Base-by-base conservation (phyloP, 2,797 vertebrate genomes). In the Pangasius mekongensis region DNA sequence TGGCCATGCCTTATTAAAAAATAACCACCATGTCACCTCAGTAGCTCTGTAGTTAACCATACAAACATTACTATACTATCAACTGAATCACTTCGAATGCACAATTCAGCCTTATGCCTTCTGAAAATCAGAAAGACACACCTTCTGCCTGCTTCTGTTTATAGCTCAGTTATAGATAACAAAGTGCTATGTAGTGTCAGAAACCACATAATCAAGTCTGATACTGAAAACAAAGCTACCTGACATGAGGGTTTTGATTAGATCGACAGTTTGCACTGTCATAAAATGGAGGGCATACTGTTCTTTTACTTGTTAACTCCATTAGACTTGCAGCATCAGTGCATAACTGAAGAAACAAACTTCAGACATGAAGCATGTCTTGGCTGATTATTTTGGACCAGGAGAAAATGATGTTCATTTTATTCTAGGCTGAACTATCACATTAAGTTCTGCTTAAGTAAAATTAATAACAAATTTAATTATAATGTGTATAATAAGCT, bases 381-480 rank as follows among this genome's bases (percentile, higher is more conserved):
- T 22, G 11, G 58, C 58, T 83, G 36, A 16, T 62, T 83, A 43
- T 83, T 83, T 64, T n/a, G 13, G 3, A 66, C 62, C 81, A n/a
- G 33, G 39, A 22, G 58, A 43, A 62, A 47, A 76, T 36, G 39
- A 86, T 39, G 33, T 43, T 11, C 52, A 20, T 43, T 62, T 60
- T 56, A 43, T 86, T 74, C 49, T 22, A n/a, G 39, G 80, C 43
- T 67, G 43, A 67, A 67, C 24, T 30, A 43, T 56, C 39, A 3
- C 56, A 62, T 86, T 49, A 30, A 78, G 18, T 64, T 78, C 30
- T 1, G 9, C 71, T 64, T 86, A 49, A 86, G 73, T 33, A n/a
- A 64, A 52, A 86, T 77, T 49, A 52, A 77, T 30, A 62, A 39
- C 52, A 62, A 76, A n/a, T 56, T 74, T 86, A 52, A 84, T 84